Conservation (phyloP, 2,797 vertebrate genomes). For the Acestrorhynchus altus region DNA sequence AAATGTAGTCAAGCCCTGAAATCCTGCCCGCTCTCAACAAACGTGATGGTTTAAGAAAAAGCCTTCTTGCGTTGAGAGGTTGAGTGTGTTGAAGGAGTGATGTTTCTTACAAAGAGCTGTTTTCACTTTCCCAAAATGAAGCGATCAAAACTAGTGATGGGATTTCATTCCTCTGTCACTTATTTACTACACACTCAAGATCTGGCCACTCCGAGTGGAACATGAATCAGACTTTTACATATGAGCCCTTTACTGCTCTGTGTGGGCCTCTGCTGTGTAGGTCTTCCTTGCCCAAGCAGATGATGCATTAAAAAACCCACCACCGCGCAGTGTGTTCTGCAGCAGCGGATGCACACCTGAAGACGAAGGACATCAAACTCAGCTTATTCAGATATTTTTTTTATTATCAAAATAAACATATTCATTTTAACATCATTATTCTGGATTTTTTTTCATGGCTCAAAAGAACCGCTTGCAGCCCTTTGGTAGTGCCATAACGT, state of each 20-base stretch:
- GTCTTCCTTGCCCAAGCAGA: background rate
- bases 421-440: conserved; percentile 47
- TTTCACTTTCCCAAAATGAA: background rate
- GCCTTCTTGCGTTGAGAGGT: too few relatives aligned
- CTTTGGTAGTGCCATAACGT: conserved; percentile 30
- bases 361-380: background rate
- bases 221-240: conserved; percentile 2
- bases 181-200: conserved; percentile 9
- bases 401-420: conserved; percentile 59
- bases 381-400: conserved; percentile 23
- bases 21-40: too few relatives aligned
- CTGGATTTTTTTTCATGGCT: conserved; percentile 28
- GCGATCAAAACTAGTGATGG: background rate
- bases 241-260: background rate
- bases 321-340: too few relatives aligned
- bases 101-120: background rate
- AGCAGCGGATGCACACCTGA: background rate
- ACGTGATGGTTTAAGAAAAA: too few relatives aligned
- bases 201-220: background rate
- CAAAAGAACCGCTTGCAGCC: conserved; percentile 54
- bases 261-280: background rate
- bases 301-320: background rate
- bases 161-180: background rate
- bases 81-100: background rate
- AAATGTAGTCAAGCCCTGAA: too few relatives aligned